Evolutionary conservation across 1,140 invertebrate genomes (phyloP), one percentile per base, ranked within the genome.

Genomic region (Drosophila pandora): DNA sequence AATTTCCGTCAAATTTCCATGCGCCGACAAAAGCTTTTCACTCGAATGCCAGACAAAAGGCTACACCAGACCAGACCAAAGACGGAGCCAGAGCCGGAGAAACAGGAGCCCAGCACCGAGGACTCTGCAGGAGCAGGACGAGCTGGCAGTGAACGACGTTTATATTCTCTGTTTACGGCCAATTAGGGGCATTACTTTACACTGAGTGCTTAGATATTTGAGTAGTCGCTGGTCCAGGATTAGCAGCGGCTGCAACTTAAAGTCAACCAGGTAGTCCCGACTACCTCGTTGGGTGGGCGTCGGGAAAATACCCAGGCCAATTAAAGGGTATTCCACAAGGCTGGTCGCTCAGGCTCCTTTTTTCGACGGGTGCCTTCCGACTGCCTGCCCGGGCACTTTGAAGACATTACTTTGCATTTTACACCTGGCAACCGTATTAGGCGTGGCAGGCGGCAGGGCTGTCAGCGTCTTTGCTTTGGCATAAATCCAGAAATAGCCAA

Each of bases 1-100:
- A 87, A 87, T 87, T 87, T 87, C 83, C 82, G 83, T 87, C 83
- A 83, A 88, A 87, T 88, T 88, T 87, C 83, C 83, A 88, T 69
- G 83, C 71, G 83, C 83, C 81, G 79, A 82, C 83, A 83, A 88
- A 87, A 87, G 79, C 83, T 87, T 87, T 87, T 87, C 83, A 87
- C 75, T 88, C 60, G 83, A 87, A 79, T 87, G 82, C 78, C 78
- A 78, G 73, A 87, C 79, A 88, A 87, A 87, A 79, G 78, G 23
- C 37, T 52, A 65, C 64, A 69, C 52, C 62, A 68, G 54, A 43
- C 78, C 78, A 78, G 63, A 87, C 78, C 81, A 85, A 78, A 39
- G 17, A 17, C 17, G 17, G 17, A 17, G 25, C 48, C 60, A 73
- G 17, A 43, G n/a, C 13, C 13, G 3, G 54, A 45, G 47, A 45